Percentiles rank a stretch among this genome's conserved stretches.
Evolutionary conservation across 1,140 invertebrate genomes (phyloP).

Genomic region (Eueides isabella): DNA sequence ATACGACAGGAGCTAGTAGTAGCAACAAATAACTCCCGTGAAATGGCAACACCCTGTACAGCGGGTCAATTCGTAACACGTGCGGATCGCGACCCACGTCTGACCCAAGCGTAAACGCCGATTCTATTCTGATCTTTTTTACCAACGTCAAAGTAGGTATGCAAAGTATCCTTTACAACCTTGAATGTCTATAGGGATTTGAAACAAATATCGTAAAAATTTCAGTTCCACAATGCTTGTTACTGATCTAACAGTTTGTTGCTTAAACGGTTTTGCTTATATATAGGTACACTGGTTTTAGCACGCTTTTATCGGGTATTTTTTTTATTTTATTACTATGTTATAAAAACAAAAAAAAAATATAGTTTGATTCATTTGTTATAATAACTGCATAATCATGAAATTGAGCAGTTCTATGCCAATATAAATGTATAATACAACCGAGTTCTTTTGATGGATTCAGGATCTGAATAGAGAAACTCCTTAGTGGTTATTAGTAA

Average conservation of each 20-base stretch:
- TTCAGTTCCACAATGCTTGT: background rate
- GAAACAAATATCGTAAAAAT: constrained; percentile 6
- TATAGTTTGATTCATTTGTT: too few relatives aligned
- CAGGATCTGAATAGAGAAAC: too few relatives aligned
- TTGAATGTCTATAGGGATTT: background rate
- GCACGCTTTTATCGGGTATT: too few relatives aligned
- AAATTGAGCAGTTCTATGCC: too few relatives aligned
- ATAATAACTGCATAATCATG: too few relatives aligned
- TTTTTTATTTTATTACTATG: too few relatives aligned
- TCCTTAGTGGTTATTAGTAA: too few relatives aligned
- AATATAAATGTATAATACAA: too few relatives aligned
- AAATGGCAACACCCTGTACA: constrained; percentile 18
- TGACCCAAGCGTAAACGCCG: constrained; percentile 16
- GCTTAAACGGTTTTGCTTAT: background rate
- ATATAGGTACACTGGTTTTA: too few relatives aligned
- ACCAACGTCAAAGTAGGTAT: constrained; percentile 13
- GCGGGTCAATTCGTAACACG: constrained; percentile 21
- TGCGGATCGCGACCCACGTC: constrained; percentile 13
- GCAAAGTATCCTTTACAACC: constrained; percentile 13
- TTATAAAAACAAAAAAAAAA: too few relatives aligned
- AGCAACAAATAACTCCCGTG: constrained; percentile 4
- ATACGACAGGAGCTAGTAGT: background rate
- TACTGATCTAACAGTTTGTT: background rate
- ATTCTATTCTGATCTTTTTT: constrained; percentile 10
- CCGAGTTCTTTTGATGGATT: too few relatives aligned